Percentiles rank a stretch among this genome's conserved stretches.
phyloP scores from a whole-genome alignment of 1,140 invertebrate species.

The Chironomus striatipennis region DNA sequence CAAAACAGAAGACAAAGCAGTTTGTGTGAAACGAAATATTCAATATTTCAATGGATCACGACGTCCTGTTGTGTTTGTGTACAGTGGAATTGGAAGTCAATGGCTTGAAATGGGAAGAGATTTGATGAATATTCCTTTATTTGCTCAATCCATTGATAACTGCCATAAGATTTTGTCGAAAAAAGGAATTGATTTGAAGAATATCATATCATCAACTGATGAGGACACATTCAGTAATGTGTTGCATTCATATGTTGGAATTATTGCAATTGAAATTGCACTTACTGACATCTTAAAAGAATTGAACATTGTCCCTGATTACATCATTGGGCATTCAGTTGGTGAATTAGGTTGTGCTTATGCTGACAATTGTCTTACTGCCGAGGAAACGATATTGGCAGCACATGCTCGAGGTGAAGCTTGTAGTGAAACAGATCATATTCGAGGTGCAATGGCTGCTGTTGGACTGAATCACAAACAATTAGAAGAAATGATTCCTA shows the following conservation, averaged over 20 bases:
- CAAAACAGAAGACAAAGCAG: slow-evolving; percentile 41
- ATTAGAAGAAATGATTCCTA: slow-evolving; percentile 52
- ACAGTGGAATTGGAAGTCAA: slow-evolving; percentile 85
- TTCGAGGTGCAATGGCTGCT: slow-evolving; percentile 76
- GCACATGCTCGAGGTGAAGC: slow-evolving; percentile 79
- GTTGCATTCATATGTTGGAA: slow-evolving; percentile 82
- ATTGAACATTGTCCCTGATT: slow-evolving; percentile 70
- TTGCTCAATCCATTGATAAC: slow-evolving; percentile 60
- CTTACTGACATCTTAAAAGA: slow-evolving; percentile 65
- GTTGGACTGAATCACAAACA: slow-evolving; percentile 57
- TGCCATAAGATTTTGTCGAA: slow-evolving; percentile 63
- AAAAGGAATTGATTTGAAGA: slow-evolving; percentile 67
- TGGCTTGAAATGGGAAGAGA: slow-evolving; percentile 74
- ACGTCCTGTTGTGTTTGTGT: slow-evolving; percentile 76
- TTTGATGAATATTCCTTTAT: slow-evolving; percentile 55
- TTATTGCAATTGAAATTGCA: slow-evolving; percentile 80
- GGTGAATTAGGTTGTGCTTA: slow-evolving; percentile 85
- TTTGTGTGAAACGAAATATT: slow-evolving; percentile 41
- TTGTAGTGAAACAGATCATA: slow-evolving; percentile 64
- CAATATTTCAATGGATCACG: slow-evolving; percentile 50
- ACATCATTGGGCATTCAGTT: slow-evolving; percentile 79
- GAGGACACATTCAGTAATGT: slow-evolving; percentile 70
- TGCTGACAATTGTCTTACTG: slow-evolving; percentile 75
- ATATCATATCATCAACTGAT: slow-evolving; percentile 67
- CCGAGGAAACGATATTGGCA: slow-evolving; percentile 71